Evolutionary conservation across 2,888 invertebrate genomes (phyloP).

Genomic region (Lottia scabra): DNA sequence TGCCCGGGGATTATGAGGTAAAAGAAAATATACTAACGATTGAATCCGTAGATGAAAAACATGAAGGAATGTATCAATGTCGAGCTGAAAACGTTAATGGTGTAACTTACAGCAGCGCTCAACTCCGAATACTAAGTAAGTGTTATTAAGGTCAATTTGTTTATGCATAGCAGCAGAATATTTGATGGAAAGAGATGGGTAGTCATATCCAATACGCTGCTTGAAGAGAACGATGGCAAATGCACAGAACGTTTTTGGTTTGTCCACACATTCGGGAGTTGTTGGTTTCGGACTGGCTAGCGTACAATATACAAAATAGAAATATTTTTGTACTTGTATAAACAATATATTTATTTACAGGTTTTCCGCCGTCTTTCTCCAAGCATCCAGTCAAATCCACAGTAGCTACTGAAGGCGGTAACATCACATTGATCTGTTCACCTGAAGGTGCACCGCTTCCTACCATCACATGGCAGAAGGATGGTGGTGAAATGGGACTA

Average conservation of each 20-base stretch:
- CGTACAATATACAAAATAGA: too few species aligned
- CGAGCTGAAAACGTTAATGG: constrained; percentile 89
- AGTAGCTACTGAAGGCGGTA: constrained; percentile 90
- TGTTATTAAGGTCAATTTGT: too few species aligned
- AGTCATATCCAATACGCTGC: too few species aligned
- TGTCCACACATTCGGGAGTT: too few species aligned
- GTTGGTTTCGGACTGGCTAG: too few species aligned
- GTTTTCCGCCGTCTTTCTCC: constrained; percentile 86
- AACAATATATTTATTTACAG: constrained; percentile 37
- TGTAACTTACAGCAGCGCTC: constrained; percentile 87
- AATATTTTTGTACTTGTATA: too few species aligned
- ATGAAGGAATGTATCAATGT: constrained; percentile 96
- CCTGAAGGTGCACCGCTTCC: constrained; percentile 91
- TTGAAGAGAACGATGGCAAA: too few species aligned
- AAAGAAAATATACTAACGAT: constrained; percentile 44
- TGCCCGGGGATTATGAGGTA: constrained; percentile 36
- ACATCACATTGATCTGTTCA: constrained; percentile 87
- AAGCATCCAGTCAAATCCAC: constrained; percentile 85
- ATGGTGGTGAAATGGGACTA: constrained; percentile 71
- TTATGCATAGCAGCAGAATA: too few species aligned
- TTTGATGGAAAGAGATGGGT: too few species aligned
- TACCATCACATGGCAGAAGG: constrained; percentile 83
- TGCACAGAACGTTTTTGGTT: too few species aligned
- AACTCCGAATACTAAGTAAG: constrained; percentile 87
- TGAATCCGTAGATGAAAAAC: constrained; percentile 69